phyloP scores from a whole-genome alignment of 35 echinoderm and acorn worm genomes.

The Apostichopus parvimensis region DNA sequence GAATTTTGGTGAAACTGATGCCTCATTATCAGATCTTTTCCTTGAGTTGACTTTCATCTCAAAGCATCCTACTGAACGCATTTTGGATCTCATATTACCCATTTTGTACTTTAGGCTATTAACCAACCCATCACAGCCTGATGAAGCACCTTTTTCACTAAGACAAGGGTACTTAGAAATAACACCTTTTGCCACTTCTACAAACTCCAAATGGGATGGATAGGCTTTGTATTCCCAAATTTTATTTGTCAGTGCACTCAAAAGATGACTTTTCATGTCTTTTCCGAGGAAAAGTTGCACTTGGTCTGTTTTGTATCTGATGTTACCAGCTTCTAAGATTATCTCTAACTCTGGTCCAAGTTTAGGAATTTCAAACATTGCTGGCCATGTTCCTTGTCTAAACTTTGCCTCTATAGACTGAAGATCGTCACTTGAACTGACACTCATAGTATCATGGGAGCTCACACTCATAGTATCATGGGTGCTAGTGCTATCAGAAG shows the following conservation, averaged over 20 bases:
- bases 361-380: neutral
- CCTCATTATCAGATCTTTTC: neutral
- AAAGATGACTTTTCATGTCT: constrained; percentile 44
- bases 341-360: constrained; percentile 13
- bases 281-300: constrained; percentile 8
- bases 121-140: constrained; percentile 35
- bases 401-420: constrained; percentile 23
- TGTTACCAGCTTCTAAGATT: neutral
- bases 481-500: too few species aligned
- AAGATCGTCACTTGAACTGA: too few species aligned
- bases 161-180: constrained; percentile 21
- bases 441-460: too few species aligned
- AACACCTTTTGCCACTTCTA: neutral
- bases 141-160: constrained; percentile 9
- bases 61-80: constrained; percentile 3
- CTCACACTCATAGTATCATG: too few species aligned
- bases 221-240: constrained; percentile 38
- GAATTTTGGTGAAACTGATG: neutral
- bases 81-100: constrained; percentile 25
- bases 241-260: constrained; percentile 10
- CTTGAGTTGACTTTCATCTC: constrained; percentile 46
- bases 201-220: neutral
- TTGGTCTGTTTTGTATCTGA: constrained; percentile 4
- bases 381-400: constrained; percentile 29
- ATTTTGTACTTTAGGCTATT: constrained; percentile 31